These are phyloP conservation scores for Phalacrocorax aristotelis DNA, from an alignment of 2,113 vertebrate genomes.

Conservation along the genomic window DNA sequence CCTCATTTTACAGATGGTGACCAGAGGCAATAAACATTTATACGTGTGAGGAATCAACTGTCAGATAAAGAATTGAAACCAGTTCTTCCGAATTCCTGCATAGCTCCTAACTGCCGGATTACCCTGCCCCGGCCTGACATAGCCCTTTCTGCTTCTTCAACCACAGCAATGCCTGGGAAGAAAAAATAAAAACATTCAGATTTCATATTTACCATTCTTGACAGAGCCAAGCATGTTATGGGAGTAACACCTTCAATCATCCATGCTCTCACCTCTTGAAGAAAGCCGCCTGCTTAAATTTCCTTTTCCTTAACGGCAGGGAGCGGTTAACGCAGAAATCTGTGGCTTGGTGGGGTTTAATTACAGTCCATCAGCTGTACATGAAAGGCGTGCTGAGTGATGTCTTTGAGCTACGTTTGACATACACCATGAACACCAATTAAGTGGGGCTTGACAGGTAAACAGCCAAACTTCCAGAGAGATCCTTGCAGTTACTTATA, in stretches of 20 bases:
- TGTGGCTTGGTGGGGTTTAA: not conserved
- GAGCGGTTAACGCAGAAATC: not conserved
- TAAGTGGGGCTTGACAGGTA: not conserved
- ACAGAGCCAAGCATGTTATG: not conserved
- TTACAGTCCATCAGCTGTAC: not conserved
- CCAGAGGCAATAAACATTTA: conserved; percentile 23
- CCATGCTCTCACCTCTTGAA: not conserved
- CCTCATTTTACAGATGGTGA: conserved; percentile 12
- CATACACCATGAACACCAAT: not conserved
- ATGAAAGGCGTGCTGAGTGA: not conserved
- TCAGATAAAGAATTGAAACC: conserved; percentile 24
- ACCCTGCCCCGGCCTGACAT: not conserved
- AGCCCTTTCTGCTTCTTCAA: not conserved
- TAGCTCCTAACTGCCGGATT: not conserved
- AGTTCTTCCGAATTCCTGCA: conserved; percentile 12
- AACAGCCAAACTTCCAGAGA: not conserved
- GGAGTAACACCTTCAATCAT: not conserved
- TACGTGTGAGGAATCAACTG: not conserved
- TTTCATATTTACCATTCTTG: not conserved
- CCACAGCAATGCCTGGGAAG: not conserved
- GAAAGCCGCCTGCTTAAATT: not conserved
- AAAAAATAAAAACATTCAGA: not conserved
- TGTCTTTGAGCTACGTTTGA: not conserved
- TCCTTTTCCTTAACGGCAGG: not conserved
- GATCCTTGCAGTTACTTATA: not conserved